A percentile compares a stretch with the other conserved stretches of the same genome.
These are phyloP conservation scores for Agapostemon virescens DNA, from an alignment of 2,888 invertebrate genomes.

Conservation along the genomic window DNA sequence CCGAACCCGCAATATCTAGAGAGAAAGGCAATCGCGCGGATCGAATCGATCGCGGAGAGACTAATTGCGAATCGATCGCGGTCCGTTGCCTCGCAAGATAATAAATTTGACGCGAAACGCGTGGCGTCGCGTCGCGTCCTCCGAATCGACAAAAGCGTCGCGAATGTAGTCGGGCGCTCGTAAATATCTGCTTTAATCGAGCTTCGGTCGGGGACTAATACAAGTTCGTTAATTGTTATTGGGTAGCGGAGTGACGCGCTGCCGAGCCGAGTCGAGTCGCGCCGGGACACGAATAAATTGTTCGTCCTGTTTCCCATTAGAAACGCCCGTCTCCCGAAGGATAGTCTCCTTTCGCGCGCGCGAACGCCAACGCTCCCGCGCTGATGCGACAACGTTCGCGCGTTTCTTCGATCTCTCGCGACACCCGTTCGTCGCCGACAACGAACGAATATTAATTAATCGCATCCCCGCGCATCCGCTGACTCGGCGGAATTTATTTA, in stretches of 20 bases:
- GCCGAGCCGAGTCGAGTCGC: background rate
- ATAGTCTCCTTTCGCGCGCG: background rate
- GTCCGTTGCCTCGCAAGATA: background rate
- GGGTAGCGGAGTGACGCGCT: background rate
- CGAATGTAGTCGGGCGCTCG: background rate
- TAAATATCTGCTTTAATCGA: slow-evolving; percentile 27
- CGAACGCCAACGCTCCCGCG: background rate
- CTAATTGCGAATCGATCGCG: slow-evolving; percentile 25
- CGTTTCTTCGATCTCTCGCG: slow-evolving; percentile 8
- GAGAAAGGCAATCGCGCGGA: slow-evolving; percentile 4
- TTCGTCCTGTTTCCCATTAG: slow-evolving; percentile 23
- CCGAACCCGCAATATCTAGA: too few species aligned
- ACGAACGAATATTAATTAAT: slow-evolving; percentile 21
- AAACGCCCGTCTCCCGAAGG: background rate
- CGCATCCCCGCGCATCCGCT: background rate
- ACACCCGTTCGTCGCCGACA: too few species aligned
- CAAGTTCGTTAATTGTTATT: slow-evolving; percentile 50
- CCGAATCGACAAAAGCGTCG: background rate
- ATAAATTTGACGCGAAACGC: background rate
- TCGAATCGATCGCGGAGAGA: background rate
- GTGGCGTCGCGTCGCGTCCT: background rate
- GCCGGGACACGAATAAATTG: slow-evolving; percentile 20
- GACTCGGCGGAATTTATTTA: background rate
- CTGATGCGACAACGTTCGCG: slow-evolving; percentile 14
- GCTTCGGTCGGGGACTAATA: slow-evolving; percentile 38